Evolutionary conservation across 2,113 vertebrate genomes (phyloP).

Genomic region (Takifugu bimaculatus): DNA sequence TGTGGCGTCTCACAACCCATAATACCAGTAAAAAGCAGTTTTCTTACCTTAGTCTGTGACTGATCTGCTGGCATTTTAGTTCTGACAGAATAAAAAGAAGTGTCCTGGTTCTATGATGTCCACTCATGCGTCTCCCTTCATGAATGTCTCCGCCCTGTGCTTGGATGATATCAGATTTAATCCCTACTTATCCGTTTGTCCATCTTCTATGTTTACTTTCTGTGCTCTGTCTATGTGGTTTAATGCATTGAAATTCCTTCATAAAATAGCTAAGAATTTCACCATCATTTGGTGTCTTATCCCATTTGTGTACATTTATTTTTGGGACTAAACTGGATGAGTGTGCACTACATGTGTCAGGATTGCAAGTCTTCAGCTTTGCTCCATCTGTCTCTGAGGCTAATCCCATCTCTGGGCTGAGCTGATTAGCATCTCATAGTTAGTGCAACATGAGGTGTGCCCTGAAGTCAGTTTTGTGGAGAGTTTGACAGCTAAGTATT

Average conservation of each 20-base stretch:
- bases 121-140: background rate
- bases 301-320: background rate
- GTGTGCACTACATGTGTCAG: background rate
- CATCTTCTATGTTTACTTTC: background rate
- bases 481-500: background rate
- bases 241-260: background rate
- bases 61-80: background rate
- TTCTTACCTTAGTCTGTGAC: background rate
- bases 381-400: constrained; percentile 51
- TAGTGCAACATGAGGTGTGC: constrained; percentile 13
- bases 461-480: constrained; percentile 26
- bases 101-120: background rate
- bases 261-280: background rate
- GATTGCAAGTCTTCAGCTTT: background rate
- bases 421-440: constrained; percentile 52
- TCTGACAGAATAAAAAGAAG: background rate
- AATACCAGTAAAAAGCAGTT: background rate
- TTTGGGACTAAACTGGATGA: background rate
- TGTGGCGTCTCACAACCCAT: background rate
- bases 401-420: constrained; percentile 55
- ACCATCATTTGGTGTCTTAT: background rate
- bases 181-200: constrained; percentile 39
- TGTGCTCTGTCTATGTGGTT: too few species aligned
- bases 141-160: constrained; percentile 9
- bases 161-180: constrained; percentile 38